Percentiles rank a stretch among this genome's conserved stretches.
These are phyloP conservation scores for Ormyrus rosae DNA, from an alignment of 2,888 invertebrate species.

Conservation along the genomic window DNA sequence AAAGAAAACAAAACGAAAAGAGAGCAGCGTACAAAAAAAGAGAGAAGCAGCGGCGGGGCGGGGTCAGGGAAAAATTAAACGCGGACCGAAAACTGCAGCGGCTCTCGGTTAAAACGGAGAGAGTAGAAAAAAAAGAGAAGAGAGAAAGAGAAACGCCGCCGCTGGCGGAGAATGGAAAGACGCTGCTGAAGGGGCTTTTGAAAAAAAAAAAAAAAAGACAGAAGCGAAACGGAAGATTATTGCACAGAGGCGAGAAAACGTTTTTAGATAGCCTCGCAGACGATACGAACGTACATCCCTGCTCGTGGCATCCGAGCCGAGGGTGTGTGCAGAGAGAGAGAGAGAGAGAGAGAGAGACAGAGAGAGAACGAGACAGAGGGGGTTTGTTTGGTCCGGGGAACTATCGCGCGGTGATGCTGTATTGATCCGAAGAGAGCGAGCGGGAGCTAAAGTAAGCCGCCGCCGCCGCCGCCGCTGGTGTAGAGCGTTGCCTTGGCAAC, in stretches of 20 bases:
- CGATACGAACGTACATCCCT: conserved; percentile 28
- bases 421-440: conserved; percentile 71
- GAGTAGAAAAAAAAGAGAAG: neutral
- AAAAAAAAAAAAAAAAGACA: neutral
- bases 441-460: conserved; percentile 72
- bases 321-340: conserved; percentile 12
- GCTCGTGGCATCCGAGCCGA: conserved; percentile 42
- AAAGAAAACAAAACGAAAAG: neutral
- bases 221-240: conserved; percentile 44
- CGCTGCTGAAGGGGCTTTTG: no score
- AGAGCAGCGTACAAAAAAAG: conserved; percentile 27
- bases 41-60: neutral
- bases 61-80: no score
- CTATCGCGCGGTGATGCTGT: conserved; percentile 71
- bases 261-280: conserved; percentile 48
- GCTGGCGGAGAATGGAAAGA: neutral
- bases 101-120: neutral
- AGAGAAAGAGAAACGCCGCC: neutral
- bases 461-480: conserved; percentile 64
- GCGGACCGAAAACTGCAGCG: no score
- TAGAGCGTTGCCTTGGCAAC: conserved; percentile 74
- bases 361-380: conserved; percentile 45
- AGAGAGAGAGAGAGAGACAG: conserved; percentile 31
- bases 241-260: conserved; percentile 49
- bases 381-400: conserved; percentile 74